phyloP scores from a whole-genome alignment of 2,113 vertebrate species.

The Dolichotis patagonum region DNA sequence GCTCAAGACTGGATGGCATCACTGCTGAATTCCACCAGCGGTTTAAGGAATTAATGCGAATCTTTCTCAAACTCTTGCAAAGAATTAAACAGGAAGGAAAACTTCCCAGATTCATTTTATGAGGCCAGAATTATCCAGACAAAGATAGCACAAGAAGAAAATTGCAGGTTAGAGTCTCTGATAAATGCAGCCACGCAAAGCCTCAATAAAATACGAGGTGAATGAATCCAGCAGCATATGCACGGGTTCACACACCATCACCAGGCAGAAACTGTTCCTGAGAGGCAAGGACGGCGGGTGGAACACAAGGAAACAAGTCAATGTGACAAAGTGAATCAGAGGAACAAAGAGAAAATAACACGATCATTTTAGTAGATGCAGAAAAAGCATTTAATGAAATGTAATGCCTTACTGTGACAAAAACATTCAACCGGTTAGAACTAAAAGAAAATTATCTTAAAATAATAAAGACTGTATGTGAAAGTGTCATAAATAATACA shows the following conservation, averaged over 20 bases:
- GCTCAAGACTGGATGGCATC: background rate
- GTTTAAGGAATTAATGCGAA: background rate
- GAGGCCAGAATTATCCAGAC: background rate
- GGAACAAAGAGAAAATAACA: background rate
- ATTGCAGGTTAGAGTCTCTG: background rate
- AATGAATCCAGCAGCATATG: background rate
- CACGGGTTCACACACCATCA: background rate
- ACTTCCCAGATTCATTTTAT: background rate
- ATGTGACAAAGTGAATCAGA: background rate
- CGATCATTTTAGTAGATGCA: background rate
- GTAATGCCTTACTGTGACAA: background rate
- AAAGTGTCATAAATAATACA: background rate
- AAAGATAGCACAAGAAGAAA: background rate
- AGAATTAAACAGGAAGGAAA: background rate
- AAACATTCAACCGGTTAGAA: background rate
- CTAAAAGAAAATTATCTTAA: background rate
- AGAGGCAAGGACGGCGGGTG: background rate
- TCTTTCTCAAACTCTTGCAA: background rate
- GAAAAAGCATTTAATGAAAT: background rate
- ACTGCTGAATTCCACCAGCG: background rate
- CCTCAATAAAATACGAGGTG: background rate
- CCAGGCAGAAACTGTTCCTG: background rate
- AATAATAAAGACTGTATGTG: background rate
- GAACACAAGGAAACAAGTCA: background rate
- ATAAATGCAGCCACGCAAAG: background rate